A percentile compares a stretch with the other conserved stretches of the same genome.
These are phyloP conservation scores for Cheilosia soror DNA, from an alignment of 2,888 invertebrate species.

Conservation along the genomic window DNA sequence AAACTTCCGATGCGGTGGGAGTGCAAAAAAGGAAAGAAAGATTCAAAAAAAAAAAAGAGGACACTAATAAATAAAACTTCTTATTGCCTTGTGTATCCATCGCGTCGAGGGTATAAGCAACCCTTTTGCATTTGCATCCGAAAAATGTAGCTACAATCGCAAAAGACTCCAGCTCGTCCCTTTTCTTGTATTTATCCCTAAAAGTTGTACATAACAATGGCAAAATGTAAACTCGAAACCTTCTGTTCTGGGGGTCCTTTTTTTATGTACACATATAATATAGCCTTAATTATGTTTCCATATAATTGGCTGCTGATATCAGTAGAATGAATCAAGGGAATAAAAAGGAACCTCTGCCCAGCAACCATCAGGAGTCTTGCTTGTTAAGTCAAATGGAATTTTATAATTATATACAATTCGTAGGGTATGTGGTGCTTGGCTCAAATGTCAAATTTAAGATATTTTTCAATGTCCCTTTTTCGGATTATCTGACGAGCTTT, in stretches of 20 bases:
- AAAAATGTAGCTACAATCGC: not conserved
- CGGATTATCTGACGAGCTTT: too few species aligned
- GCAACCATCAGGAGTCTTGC: not conserved
- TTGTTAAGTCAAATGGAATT: conserved; percentile 27
- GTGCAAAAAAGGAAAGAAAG: not conserved
- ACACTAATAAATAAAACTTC: conserved; percentile 20
- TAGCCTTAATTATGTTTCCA: conserved; percentile 47
- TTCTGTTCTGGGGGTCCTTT: conserved; percentile 11
- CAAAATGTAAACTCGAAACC: conserved; percentile 37
- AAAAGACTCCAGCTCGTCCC: conserved; percentile 1
- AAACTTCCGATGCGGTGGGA: conserved; percentile 22
- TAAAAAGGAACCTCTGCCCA: not conserved
- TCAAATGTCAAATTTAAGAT: too few species aligned
- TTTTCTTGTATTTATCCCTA: not conserved
- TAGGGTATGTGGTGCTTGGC: not conserved
- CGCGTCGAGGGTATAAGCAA: not conserved
- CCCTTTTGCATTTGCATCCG: not conserved
- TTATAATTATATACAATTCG: conserved; percentile 5
- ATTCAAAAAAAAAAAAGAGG: conserved; percentile 2
- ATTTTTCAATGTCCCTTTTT: too few species aligned
- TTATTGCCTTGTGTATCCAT: not conserved
- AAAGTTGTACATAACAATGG: conserved; percentile 27
- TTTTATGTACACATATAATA: not conserved
- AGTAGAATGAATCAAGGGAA: conserved; percentile 29
- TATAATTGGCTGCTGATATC: conserved; percentile 63